Conservation (phyloP, 2,888 invertebrate species). For the Polydrusus tereticollis region DNA sequence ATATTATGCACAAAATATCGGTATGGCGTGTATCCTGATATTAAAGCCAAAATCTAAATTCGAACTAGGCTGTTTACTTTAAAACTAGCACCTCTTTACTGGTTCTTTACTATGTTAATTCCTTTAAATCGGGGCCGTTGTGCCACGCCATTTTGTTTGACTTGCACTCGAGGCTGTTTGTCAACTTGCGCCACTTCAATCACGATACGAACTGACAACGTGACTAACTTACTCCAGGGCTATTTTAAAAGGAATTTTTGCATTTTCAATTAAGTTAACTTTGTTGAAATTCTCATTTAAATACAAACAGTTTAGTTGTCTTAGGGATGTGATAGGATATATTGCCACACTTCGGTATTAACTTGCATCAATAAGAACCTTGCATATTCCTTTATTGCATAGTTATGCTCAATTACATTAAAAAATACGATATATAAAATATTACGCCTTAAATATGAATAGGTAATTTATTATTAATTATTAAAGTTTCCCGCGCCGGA, state of each 20-base stretch:
- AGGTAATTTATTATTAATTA: too few relatives aligned
- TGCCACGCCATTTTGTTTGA: constrained; percentile 2
- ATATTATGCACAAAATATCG: too few relatives aligned
- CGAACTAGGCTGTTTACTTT: not conserved
- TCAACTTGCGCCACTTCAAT: not conserved
- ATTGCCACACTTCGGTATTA: too few relatives aligned
- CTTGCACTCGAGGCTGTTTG: constrained; percentile 5
- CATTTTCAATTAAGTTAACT: not conserved
- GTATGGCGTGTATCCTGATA: too few relatives aligned
- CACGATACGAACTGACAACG: not conserved
- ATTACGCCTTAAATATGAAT: too few relatives aligned
- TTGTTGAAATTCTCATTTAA: not conserved
- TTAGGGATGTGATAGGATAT: not conserved
- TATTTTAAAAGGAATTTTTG: not conserved
- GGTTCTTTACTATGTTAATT: constrained; percentile 7
- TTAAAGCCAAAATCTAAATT: not conserved
- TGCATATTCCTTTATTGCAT: too few relatives aligned
- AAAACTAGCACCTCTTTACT: not conserved
- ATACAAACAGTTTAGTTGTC: not conserved
- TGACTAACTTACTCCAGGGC: not conserved
- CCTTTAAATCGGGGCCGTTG: not conserved
- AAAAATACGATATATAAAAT: too few relatives aligned
- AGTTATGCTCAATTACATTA: too few relatives aligned
- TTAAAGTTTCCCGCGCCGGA: too few relatives aligned
- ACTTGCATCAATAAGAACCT: too few relatives aligned